Evolutionary conservation across 2,888 invertebrate species (phyloP), one percentile per base, ranked within the genome.

Genomic region (Hypsopygia costalis): DNA sequence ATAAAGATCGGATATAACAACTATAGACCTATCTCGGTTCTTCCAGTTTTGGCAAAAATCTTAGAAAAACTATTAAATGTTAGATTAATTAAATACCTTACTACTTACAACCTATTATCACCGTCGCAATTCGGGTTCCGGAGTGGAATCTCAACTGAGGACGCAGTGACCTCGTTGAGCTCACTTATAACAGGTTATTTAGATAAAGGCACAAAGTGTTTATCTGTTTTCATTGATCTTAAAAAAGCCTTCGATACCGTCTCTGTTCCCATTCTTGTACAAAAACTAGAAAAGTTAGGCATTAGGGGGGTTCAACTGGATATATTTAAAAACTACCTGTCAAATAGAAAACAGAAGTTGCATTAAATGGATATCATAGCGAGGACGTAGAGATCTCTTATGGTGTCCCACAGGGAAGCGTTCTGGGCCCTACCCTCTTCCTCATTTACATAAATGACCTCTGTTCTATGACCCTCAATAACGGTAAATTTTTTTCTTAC

Each of bases 11-110:
- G n/a, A n/a, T n/a, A n/a, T n/a, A 32, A 7, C n/a, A 43, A 39
- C 11, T 43, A 43, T n/a, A 36, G 43, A 16, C 32, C 32, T 16
- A 32, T 32, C n/a, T 32, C 16, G n/a, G 32, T 32, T 11, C 8
- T 32, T n/a, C 12, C 32, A 4, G 16, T 32, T 2, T 4, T 32
- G 12, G 2, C 43, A 7, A 43, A 43, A 33, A 40, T 43, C 4
- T 6, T 43, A 3, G 43, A 43, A 40, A 43, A 43, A 30, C 16
- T 43, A 8, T 7, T 43, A 20, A 43, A 39, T 9, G 8, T 6
- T n/a, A 12, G 39, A 21, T 11, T 43, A n/a, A 1, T 39, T 0
- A 43, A 27, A 6, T 43, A 36, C 20, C 4, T 43, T 4, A 34
- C 38, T 1, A 30, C 34, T 8, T 12, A 38, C 9, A 20, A 39